Base-by-base conservation (phyloP, 2,888 invertebrate species). In the Caenorhabditis plicata region DNA sequence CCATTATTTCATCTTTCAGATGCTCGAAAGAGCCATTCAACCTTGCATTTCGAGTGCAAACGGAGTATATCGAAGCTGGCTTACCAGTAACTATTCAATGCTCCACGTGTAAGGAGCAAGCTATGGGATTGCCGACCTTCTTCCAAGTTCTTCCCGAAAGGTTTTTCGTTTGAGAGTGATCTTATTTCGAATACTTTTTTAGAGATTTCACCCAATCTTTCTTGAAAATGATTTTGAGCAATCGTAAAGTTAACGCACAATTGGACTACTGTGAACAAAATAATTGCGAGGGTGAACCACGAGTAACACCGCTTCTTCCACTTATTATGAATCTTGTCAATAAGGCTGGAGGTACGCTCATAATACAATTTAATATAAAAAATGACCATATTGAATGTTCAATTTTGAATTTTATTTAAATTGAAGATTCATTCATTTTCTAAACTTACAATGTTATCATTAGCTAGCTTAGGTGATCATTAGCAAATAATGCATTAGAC, bases 81-180 rank as follows among this genome's bases (percentile, higher is more conserved):
- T 46, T 60, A 19, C 60, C 60, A 4, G 26, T 32, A 13, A 31
- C 38, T 3, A 19, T 42, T 2, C 33, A 39, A 33, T 60, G 60
- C 39, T 40, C 53, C 40, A 33, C 60, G 33, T 60, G 60, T 50
- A 53, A 53, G 29, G 53, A 53, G 25, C 45, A 38, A 3, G 50
- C 54, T 33, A 42, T 35, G 26, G 60, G 60, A 25, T 42, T 60
- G 22, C 45, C 49, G 20, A 48, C 23, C 3, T 29, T 49, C 7
- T 46, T 45, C 13, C 54, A 36, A 29, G 15, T 60, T 15, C 50
- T 31, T 33, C 60, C 60, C n/a, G 53, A 53, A 33, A 20, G 60
- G 7, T n/a, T n/a, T n/a, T n/a, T n/a, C n/a, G n/a, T n/a, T n/a
- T n/a, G n/a, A n/a, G n/a, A n/a, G n/a, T n/a, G n/a, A n/a, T n/a